phyloP scores from a whole-genome alignment of 2,113 vertebrate genomes.

The Zeus faber region DNA sequence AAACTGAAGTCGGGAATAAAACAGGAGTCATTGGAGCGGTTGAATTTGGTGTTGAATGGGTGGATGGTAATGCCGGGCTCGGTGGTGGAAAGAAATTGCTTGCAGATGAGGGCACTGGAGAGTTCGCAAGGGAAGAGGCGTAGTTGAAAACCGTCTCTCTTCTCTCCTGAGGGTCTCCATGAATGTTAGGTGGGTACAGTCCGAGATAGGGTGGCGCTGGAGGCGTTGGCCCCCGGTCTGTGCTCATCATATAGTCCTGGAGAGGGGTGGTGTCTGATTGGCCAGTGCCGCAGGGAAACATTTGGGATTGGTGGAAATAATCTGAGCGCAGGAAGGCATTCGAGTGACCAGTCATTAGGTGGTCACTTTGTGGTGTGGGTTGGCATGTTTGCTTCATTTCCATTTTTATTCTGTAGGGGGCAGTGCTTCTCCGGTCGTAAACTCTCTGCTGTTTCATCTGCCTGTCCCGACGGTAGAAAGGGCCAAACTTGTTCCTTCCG shows the following conservation, averaged over 20 bases:
- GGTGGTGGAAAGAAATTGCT: slow-evolving; percentile 28
- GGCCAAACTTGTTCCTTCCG: slow-evolving; percentile 80
- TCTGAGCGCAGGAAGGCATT: slow-evolving; percentile 38
- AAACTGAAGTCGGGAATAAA: background rate
- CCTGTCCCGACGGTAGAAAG: slow-evolving; percentile 73
- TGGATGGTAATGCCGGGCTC: slow-evolving; percentile 31
- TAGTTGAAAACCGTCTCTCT: slow-evolving; percentile 41
- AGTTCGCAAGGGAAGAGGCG: slow-evolving; percentile 25
- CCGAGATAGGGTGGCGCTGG: slow-evolving; percentile 45
- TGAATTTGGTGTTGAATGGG: slow-evolving; percentile 36
- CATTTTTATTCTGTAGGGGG: slow-evolving; percentile 63
- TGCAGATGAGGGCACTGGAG: slow-evolving; percentile 11
- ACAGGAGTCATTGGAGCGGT: slow-evolving; percentile 8
- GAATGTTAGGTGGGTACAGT: slow-evolving; percentile 46
- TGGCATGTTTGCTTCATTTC: slow-evolving; percentile 53
- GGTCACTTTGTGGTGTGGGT: slow-evolving; percentile 41
- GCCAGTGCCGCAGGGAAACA: slow-evolving; percentile 34
- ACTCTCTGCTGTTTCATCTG: slow-evolving; percentile 72
- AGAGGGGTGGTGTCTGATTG: slow-evolving; percentile 39
- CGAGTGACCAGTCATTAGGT: slow-evolving; percentile 31
- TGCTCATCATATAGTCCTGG: slow-evolving; percentile 49
- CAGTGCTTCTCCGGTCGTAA: slow-evolving; percentile 34
- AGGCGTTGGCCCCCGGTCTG: slow-evolving; percentile 39
- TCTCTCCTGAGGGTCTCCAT: slow-evolving; percentile 52
- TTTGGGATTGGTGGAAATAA: slow-evolving; percentile 50